Conservation (phyloP, 1,140 invertebrate genomes). For the Cyphomyrmex costatus region DNA sequence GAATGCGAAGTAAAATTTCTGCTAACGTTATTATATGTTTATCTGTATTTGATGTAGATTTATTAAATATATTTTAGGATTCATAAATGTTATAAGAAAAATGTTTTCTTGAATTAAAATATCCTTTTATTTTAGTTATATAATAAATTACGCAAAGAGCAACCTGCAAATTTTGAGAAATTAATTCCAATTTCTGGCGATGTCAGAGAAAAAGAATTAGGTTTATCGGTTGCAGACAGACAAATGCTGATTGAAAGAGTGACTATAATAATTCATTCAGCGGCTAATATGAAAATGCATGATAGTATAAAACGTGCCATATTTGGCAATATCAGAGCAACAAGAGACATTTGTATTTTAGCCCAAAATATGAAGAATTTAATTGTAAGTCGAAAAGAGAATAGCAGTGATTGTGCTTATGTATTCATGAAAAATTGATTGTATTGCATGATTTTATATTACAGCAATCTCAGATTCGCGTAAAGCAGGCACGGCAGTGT, state of each 20-base stretch:
- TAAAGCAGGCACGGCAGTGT: too few relatives aligned
- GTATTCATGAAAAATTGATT: not conserved
- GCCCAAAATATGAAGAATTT: constrained; percentile 90
- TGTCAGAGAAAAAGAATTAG: constrained; percentile 89
- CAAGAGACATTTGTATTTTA: constrained; percentile 89
- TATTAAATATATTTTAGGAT: too few relatives aligned
- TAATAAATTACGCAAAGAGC: constrained; percentile 84
- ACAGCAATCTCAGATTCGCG: too few relatives aligned
- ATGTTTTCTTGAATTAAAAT: too few relatives aligned
- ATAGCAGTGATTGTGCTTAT: not conserved
- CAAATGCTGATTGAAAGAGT: constrained; percentile 90
- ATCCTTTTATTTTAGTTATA: constrained; percentile 80
- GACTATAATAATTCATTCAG: constrained; percentile 96
- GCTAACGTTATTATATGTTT: too few relatives aligned
- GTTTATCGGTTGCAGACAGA: constrained; percentile 87
- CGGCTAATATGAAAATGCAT: constrained; percentile 97
- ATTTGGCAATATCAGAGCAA: constrained; percentile 90
- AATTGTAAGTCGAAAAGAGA: constrained; percentile 85
- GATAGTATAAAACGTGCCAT: constrained; percentile 92
- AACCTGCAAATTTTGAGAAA: constrained; percentile 89
- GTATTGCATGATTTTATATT: too few relatives aligned
- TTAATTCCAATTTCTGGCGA: constrained; percentile 94
- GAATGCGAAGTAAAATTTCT: too few relatives aligned
- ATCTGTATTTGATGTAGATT: too few relatives aligned
- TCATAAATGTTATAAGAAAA: not conserved